Percentiles rank a stretch among this genome's conserved stretches.
These are phyloP conservation scores for Diacarnus erythraeanus DNA, from an alignment of 37 sponge, comb jelly and placozoan genomes.

Conservation along the genomic window DNA sequence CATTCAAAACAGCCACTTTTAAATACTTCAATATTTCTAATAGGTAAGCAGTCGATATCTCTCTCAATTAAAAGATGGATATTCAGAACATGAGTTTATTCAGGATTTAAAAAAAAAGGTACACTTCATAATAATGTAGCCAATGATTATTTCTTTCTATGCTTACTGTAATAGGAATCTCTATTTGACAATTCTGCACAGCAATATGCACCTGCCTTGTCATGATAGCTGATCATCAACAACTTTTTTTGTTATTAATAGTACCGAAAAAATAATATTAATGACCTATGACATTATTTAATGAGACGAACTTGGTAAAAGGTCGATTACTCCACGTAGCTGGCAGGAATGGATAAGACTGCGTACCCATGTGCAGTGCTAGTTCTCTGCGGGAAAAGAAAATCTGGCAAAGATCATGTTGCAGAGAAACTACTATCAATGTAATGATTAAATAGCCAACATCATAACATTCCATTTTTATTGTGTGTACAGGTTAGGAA, in stretches of 20 bases:
- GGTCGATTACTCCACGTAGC: too few relatives aligned
- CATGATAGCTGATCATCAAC: neutral
- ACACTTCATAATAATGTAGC: too few relatives aligned
- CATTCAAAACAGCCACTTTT: neutral
- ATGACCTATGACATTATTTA: too few relatives aligned
- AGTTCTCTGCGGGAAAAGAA: slow-evolving; percentile 67
- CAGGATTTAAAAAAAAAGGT: slow-evolving; percentile 77
- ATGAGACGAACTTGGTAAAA: too few relatives aligned
- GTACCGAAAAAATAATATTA: too few relatives aligned
- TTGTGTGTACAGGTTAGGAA: neutral
- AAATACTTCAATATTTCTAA: neutral
- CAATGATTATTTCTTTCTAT: neutral
- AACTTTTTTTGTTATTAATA: too few relatives aligned
- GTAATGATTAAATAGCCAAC: too few relatives aligned
- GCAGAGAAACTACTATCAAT: slow-evolving; percentile 25
- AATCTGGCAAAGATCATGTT: slow-evolving; percentile 65
- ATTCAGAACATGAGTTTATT: slow-evolving; percentile 78
- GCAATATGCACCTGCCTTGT: neutral
- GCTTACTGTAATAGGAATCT: neutral
- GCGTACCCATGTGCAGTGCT: slow-evolving; percentile 17
- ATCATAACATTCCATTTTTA: neutral
- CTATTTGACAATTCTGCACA: neutral
- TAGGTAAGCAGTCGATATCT: slow-evolving; percentile 75
- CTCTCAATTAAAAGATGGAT: slow-evolving; percentile 91
- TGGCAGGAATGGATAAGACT: too few relatives aligned